These are phyloP conservation scores for Ameiurus melas DNA, from an alignment of 2,113 vertebrate genomes.

Conservation along the genomic window DNA sequence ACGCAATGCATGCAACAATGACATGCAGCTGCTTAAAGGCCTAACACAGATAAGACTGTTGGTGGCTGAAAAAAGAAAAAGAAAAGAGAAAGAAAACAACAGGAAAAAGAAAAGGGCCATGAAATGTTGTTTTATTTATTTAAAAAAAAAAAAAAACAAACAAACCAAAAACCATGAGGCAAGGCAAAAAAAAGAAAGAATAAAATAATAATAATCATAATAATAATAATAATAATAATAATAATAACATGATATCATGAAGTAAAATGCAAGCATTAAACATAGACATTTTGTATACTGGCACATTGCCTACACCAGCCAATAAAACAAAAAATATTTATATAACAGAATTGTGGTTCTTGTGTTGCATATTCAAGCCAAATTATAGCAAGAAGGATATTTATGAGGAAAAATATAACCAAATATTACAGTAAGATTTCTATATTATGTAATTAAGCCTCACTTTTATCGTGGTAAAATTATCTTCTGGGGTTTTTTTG, in stretches of 20 bases:
- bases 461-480: background rate
- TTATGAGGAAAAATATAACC: background rate
- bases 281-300: background rate
- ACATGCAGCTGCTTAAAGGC: slow-evolving; percentile 61
- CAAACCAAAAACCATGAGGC: background rate
- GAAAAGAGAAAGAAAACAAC: slow-evolving; percentile 57
- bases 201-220: too few relatives aligned
- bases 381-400: background rate
- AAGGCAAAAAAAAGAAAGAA: background rate
- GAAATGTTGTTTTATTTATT: slow-evolving; percentile 19
- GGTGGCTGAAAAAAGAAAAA: slow-evolving; percentile 70
- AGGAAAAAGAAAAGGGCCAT: slow-evolving; percentile 47
- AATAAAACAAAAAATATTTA: background rate
- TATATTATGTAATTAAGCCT: background rate
- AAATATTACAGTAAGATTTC: background rate
- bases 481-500: background rate
- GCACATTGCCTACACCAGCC: background rate
- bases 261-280: background rate
- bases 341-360: background rate
- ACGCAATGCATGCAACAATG: slow-evolving; percentile 70
- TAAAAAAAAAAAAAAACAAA: background rate
- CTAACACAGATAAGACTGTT: slow-evolving; percentile 75
- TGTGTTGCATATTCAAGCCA: background rate
- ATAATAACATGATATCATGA: background rate
- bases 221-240: background rate